A percentile compares a stretch with the other conserved stretches of the same genome.
Evolutionary conservation across 2,113 vertebrate genomes (phyloP).

Genomic region (Tinamus guttatus): DNA sequence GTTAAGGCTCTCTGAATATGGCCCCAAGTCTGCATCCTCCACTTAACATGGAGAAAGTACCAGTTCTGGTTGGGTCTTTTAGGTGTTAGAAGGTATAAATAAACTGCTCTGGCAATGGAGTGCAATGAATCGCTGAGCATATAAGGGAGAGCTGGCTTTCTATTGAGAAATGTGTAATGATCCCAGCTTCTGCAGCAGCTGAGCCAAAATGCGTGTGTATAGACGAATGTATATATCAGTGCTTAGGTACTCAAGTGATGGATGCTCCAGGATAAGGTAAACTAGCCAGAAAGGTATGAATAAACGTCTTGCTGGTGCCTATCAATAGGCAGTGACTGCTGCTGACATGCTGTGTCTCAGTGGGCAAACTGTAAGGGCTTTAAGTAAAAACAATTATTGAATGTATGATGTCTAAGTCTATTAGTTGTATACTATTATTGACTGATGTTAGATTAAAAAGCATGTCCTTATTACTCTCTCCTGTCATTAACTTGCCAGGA

Average conservation of each 20-base stretch:
- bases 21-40: not conserved
- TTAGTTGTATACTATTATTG: constrained; percentile 66
- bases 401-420: constrained; percentile 66
- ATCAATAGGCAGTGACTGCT: constrained; percentile 36
- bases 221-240: constrained; percentile 17
- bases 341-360: constrained; percentile 48
- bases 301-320: constrained; percentile 16
- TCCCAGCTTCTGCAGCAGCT: not conserved
- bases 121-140: constrained; percentile 29
- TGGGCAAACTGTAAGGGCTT: constrained; percentile 52
- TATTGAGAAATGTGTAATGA: not conserved
- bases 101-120: not conserved
- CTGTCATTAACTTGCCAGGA: constrained; percentile 67
- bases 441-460: constrained; percentile 67
- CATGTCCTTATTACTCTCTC: constrained; percentile 60
- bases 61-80: not conserved
- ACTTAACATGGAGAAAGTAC: not conserved
- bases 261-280: constrained; percentile 15
- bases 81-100: not conserved
- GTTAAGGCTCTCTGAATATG: not conserved
- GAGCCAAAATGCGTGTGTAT: not conserved
- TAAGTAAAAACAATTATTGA: constrained; percentile 73
- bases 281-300: constrained; percentile 33
- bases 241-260: not conserved
- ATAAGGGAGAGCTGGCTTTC: not conserved